A percentile compares a stretch with the other conserved stretches of the same genome.
These are phyloP conservation scores for Bombyx mandarina DNA, from an alignment of 1,140 invertebrate species.

Conservation along the genomic window DNA sequence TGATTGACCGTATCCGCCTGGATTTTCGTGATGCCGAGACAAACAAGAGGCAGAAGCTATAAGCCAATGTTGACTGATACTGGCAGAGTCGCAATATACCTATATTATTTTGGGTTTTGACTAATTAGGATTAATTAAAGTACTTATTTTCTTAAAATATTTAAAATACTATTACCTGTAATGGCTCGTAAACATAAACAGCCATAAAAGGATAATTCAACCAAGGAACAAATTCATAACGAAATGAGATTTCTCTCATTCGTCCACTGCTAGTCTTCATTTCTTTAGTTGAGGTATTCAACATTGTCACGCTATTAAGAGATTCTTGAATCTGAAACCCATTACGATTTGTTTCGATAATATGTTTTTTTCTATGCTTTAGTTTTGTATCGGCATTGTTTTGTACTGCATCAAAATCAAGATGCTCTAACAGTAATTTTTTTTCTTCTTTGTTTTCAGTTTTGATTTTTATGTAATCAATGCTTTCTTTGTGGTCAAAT, in stretches of 20 bases:
- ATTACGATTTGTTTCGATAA: not conserved
- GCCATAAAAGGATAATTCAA: constrained; percentile 44
- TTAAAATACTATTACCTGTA: constrained; percentile 25
- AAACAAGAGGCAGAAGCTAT: constrained; percentile 44
- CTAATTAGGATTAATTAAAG: no score
- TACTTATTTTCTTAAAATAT: not conserved
- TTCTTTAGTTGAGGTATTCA: no score
- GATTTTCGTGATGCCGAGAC: constrained; percentile 27
- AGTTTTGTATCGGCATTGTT: constrained; percentile 17
- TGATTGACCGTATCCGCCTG: constrained; percentile 22
- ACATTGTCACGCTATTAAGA: no score
- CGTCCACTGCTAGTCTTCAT: no score
- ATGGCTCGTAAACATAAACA: constrained; percentile 48
- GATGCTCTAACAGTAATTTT: constrained; percentile 24
- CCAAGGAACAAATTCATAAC: constrained; percentile 23
- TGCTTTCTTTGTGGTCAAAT: not conserved
- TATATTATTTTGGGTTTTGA: constrained; percentile 1
- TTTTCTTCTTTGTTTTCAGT: not conserved
- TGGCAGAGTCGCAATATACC: constrained; percentile 51
- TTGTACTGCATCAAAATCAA: constrained; percentile 15
- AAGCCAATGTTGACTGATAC: constrained; percentile 50
- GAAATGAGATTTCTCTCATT: not conserved
- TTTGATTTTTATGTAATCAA: no score
- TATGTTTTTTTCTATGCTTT: constrained; percentile 30
- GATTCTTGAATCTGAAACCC: no score